Evolutionary conservation across 2,797 vertebrate species (phyloP), one percentile per base, ranked within the genome.

Genomic region (Forpus xanthops): DNA sequence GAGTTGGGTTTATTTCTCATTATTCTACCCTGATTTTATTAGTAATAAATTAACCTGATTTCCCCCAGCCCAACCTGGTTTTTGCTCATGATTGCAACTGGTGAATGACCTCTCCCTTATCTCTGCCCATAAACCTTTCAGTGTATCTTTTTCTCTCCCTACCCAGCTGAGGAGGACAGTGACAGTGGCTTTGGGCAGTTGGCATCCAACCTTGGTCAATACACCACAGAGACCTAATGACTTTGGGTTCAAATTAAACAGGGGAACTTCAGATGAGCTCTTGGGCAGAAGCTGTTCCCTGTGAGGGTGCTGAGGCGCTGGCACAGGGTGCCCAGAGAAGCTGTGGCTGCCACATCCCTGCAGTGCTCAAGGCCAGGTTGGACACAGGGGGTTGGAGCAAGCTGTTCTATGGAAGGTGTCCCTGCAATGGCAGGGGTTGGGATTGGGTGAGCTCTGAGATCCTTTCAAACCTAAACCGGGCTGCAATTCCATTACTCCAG

Each of bases 361-460:
- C 50, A 52, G 50, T 52, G 28, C 0, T 52, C 10, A 52, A 18
- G 50, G 28, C 28, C 52, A 53, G 52, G 52, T 31, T 53, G 52
- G 52, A 55, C 30, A 2, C 30, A 55, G 52, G 20, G 31, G 53
- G 13, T 56, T 56, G 55, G 55, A 33, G n/a, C n/a, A 56, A 15
- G 2, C 21, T 33, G 21, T 21, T 33, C 55, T 5, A 56, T 56
- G n/a, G 55, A 56, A 56, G n/a, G n/a, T 4, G 55, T 56, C 9
- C n/a, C 9, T 56, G 55, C 14, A 1, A 1, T 23, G 55, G 9
- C 14, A 33, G n/a, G 13, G 55, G 9, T 15, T 56, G 21, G 21
- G 15, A 0, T 1, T 24, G 55, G 55, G 4, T 0, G 14, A 15
- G n/a, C 21, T 24, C 7, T 33, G 7, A 56, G n/a, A 9, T 24